Base-by-base conservation (phyloP, 2,113 vertebrate species). In the Daboia siamensis region DNA sequence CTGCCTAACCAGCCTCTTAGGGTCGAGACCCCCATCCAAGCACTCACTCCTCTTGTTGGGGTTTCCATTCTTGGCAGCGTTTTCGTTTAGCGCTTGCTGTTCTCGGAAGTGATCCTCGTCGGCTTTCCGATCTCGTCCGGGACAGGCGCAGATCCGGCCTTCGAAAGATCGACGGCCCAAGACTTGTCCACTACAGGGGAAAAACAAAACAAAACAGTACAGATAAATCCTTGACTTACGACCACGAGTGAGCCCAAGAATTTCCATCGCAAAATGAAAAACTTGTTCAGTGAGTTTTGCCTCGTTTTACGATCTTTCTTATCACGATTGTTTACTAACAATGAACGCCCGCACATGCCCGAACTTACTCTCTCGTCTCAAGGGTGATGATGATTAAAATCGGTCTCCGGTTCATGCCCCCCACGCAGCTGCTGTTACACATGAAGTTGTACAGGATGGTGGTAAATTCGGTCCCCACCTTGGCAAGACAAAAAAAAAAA, bases 351-450 rank as follows among this genome's bases (percentile, higher is more conserved):
- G 15, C 55, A n/a, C 1, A 11, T 3, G 1, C 12, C 87, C 44
- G 93, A 97, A 98, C 99, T 99, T 96, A 99, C 99, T 99, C 99
- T 95, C 99, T 97, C 0, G 98, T 98, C 97, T 99, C 99, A 96
- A 99, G 96, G 4, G 99, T 99, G 97, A 99, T 99, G 97, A 99
- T 99, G 96, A 99, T 99, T 95, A 99, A 98, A 96, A 99, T 99
- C 74, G 99, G 99, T 91, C 99, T 97, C 90, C 99, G 98, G 97
- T 99, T 99, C 99, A 99, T 99, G 39, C 99, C 99, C n/a, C 99
- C 99, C 20, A 99, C 99, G 33, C 99, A 99, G 97, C 99, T 99
- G 98, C 99, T 99, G 97, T 99, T 99, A 96, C 99, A 99, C 99
- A 99, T 99, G 96, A 99, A 99, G 97, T 99, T 99, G 96, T 99